Percentiles rank a stretch among this genome's conserved stretches.
Conservation (phyloP, 2,113 vertebrate genomes). For the Cyphomyrus discorhynchus region DNA sequence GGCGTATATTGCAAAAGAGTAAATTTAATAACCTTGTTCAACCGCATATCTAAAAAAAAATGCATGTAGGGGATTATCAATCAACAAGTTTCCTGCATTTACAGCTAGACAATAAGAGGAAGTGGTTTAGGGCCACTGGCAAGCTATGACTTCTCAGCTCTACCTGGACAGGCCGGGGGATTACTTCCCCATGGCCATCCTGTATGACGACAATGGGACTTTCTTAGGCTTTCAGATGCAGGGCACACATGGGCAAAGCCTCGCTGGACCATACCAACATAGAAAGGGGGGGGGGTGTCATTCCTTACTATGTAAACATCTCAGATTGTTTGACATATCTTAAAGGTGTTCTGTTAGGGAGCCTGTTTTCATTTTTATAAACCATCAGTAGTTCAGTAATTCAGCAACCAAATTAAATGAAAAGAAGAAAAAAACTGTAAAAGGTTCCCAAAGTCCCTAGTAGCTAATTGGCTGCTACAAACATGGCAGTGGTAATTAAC, state of each 20-base stretch:
- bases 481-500: neutral
- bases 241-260: neutral
- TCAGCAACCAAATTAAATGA: neutral
- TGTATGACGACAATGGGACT: conserved; percentile 18
- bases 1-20: neutral
- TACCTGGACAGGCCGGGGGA: conserved; percentile 13
- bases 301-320: neutral
- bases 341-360: neutral
- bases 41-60: neutral
- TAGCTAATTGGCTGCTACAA: neutral
- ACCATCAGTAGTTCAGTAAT: neutral
- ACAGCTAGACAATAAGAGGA: conserved; percentile 54
- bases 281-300: neutral
- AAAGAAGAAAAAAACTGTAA: neutral
- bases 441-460: neutral
- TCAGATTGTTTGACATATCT: neutral
- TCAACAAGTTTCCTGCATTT: conserved; percentile 53
- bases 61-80: conserved; percentile 27
- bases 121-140: conserved; percentile 35
- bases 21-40: neutral
- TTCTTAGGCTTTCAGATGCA: neutral
- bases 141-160: neutral
- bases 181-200: conserved; percentile 22
- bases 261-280: neutral
- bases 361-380: neutral